A percentile compares a stretch with the other conserved stretches of the same genome.
Conservation (phyloP, 2,113 vertebrate genomes). For the Catharus bicknelli region DNA sequence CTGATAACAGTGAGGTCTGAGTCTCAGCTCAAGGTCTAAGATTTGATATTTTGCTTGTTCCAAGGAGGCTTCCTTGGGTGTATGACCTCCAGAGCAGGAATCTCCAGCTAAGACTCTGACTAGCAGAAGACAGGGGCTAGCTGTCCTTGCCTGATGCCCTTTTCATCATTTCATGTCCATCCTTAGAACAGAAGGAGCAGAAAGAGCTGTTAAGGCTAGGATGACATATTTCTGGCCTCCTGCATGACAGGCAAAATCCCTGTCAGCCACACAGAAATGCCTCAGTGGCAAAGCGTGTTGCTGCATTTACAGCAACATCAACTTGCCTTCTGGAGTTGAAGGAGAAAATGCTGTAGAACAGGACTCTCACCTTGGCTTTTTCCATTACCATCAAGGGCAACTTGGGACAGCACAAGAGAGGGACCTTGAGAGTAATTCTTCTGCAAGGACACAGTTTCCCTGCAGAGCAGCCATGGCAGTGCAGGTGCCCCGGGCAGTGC, state of each 20-base stretch:
- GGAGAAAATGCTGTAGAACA: constrained; percentile 48
- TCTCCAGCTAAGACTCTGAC: not conserved
- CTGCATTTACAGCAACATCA: not conserved
- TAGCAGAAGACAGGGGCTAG: not conserved
- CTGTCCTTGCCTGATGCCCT: not conserved
- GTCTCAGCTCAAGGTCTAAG: not conserved
- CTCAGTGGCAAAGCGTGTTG: not conserved
- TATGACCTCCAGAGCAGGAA: not conserved
- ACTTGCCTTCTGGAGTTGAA: not conserved
- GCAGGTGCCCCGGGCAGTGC: accelerated
- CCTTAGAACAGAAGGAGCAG: not conserved
- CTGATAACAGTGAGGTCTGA: not conserved
- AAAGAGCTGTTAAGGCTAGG: not conserved
- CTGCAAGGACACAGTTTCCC: not conserved
- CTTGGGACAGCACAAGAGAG: not conserved
- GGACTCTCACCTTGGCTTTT: constrained; percentile 1
- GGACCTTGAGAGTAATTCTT: not conserved
- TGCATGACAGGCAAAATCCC: not conserved
- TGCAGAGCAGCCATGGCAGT: not conserved
- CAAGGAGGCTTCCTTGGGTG: not conserved
- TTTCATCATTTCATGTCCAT: not conserved
- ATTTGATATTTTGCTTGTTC: not conserved
- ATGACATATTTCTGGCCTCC: not conserved
- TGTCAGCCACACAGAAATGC: not conserved
- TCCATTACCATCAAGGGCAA: not conserved